phyloP scores from a whole-genome alignment of 2,888 invertebrate species.

The Lithophane leautieri region DNA sequence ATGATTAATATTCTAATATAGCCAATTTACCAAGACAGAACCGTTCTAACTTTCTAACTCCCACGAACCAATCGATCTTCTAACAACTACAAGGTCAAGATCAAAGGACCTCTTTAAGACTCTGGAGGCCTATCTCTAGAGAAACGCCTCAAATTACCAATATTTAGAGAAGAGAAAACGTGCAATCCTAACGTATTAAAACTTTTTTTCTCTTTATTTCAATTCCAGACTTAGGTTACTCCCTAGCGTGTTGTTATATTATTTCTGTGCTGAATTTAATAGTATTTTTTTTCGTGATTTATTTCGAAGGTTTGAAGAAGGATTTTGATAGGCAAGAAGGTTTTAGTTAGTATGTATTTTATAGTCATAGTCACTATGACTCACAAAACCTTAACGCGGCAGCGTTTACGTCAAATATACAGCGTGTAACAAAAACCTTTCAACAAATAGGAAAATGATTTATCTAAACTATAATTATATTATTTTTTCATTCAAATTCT shows the following conservation, averaged over 20 bases:
- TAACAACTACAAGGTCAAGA: background rate
- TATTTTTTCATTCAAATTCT: no score
- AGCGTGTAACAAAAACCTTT: no score
- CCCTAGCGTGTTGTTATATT: conserved; percentile 40
- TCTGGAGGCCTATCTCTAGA: conserved; percentile 5
- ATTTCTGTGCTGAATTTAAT: conserved; percentile 20
- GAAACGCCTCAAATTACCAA: background rate
- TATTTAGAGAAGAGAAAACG: conserved; percentile 23
- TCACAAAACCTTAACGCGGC: no score
- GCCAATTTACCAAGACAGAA: background rate
- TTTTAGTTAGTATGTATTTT: background rate
- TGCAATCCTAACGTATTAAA: conserved; percentile 39
- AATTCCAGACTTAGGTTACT: conserved; percentile 37
- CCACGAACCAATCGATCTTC: background rate
- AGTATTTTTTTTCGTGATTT: conserved; percentile 21
- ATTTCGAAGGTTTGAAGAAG: conserved; percentile 1
- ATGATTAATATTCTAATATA: no score
- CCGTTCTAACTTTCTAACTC: background rate
- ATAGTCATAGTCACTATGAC: background rate
- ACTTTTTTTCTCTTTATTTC: conserved; percentile 49
- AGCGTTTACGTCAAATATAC: background rate
- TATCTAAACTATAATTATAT: no score
- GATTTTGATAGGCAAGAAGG: conserved; percentile 8
- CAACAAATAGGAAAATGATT: no score
- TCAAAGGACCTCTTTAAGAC: background rate